Evolutionary conservation across 2,888 invertebrate genomes (phyloP), one percentile per base, ranked within the genome.

Genomic region (Acholoe squamosa): DNA sequence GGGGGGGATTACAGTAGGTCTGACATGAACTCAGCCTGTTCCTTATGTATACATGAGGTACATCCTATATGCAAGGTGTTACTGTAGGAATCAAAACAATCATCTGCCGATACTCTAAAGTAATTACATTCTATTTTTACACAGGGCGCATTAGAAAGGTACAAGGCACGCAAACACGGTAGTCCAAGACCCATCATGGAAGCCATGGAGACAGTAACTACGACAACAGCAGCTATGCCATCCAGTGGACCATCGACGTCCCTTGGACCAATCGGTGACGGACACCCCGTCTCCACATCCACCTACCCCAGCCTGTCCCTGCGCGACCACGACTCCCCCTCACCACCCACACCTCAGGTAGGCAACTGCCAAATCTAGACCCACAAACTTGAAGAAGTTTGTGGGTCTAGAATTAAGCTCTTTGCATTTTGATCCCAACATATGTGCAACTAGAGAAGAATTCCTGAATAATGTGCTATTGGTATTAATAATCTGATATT

Each of bases 181-280:
- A 12, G 43, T 33, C 25, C 31, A 51, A 7, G 54, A 52, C 86
- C 52, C 12, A 7, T 22, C 10, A 3, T 86, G 86, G 86, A 54
- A 54, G 54, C 22, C 86, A 54, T 86, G 86, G 86, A 86, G 56
- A 56, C 80, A n/a, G 80, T 80, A 19, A 80, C 80, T 19, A 10
- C 43, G 1, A 34, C 43, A 5, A 80, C 80, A n/a, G 80, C 33
- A 3, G 80, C 80, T n/a, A 19, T 43, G 22, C 34, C 80, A 12
- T 14, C 22, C 33, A n/a, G 80, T 19, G 5, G 1, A 0, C 80
- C 80, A 0, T 43, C 80, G 0, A 80, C 80, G 22, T 33, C 80
- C 43, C 43, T 80, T 19, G 43, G 7, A 10, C 71, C 3, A 14
- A 14, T 80, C 34, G 43, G 7, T 3, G n/a, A 0, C 14, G 71